These are phyloP conservation scores for Oxytorus armatus DNA, from an alignment of 2,888 invertebrate genomes.

Conservation along the genomic window DNA sequence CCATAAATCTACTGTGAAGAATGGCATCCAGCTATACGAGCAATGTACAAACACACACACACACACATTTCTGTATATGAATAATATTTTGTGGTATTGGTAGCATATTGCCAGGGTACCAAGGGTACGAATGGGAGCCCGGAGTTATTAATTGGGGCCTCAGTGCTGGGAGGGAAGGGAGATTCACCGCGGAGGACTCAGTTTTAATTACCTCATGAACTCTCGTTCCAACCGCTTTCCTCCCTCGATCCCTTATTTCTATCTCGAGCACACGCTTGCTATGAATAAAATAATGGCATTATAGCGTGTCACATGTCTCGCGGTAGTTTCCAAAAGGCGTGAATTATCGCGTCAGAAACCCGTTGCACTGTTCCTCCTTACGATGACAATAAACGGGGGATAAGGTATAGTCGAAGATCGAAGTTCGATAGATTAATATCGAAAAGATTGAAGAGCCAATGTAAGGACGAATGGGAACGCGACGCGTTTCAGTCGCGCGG, in stretches of 20 bases:
- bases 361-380: too few relatives aligned
- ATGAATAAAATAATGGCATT: constrained; percentile 64
- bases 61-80: neutral
- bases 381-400: too few relatives aligned
- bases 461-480: too few relatives aligned
- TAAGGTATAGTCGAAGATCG: neutral
- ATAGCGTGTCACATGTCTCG: neutral
- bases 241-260: constrained; percentile 23
- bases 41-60: neutral
- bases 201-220: constrained; percentile 71
- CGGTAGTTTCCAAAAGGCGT: too few relatives aligned
- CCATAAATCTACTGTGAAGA: constrained; percentile 79
- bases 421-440: too few relatives aligned
- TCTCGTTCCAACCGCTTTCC: constrained; percentile 36
- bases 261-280: constrained; percentile 33
- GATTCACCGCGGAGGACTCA: constrained; percentile 67
- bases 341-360: too few relatives aligned
- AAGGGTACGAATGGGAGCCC: constrained; percentile 59
- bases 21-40: constrained; percentile 56
- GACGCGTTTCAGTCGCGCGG: too few relatives aligned
- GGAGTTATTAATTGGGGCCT: constrained; percentile 70
- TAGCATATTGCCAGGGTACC: constrained; percentile 31
- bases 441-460: too few relatives aligned
- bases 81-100: constrained; percentile 31
- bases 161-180: constrained; percentile 47